Conservation (phyloP, 2,797 vertebrate genomes). For the Liparis tanakae region DNA sequence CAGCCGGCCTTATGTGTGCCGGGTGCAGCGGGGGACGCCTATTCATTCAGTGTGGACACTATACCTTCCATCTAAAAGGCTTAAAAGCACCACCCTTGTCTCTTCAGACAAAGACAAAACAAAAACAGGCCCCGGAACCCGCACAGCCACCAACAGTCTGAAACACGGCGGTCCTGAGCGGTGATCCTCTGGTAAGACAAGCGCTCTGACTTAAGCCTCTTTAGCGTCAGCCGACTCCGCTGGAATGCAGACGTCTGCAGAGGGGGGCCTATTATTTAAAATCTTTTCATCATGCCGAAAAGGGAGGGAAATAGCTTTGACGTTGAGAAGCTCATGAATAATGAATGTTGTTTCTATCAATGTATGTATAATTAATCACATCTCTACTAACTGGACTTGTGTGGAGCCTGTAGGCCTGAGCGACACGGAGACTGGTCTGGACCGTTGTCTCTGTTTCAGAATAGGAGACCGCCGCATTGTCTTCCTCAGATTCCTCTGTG, state of each 20-base stretch:
- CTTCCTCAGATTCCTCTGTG: constrained; percentile 49
- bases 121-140: constrained; percentile 63
- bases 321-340: constrained; percentile 82
- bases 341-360: constrained; percentile 85
- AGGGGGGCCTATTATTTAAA: constrained; percentile 82
- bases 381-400: constrained; percentile 78
- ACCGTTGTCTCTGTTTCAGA: constrained; percentile 65
- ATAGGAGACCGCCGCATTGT: constrained; percentile 57
- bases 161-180: constrained; percentile 55
- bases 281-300: constrained; percentile 84
- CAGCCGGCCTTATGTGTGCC: constrained; percentile 32
- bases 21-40: constrained; percentile 30
- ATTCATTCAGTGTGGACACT: constrained; percentile 51
- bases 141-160: constrained; percentile 52
- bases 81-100: constrained; percentile 57
- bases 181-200: constrained; percentile 68
- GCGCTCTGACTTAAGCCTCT: constrained; percentile 68
- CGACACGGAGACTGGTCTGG: constrained; percentile 73
- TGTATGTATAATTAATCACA: constrained; percentile 88
- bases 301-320: constrained; percentile 80
- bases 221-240: constrained; percentile 69
- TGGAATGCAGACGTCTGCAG: constrained; percentile 81
- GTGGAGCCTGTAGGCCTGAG: constrained; percentile 78
- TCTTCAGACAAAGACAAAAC: constrained; percentile 69
- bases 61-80: constrained; percentile 56